These are phyloP conservation scores for Polyommatus iphigenia DNA, from an alignment of 2,888 invertebrate species.

Conservation along the genomic window DNA sequence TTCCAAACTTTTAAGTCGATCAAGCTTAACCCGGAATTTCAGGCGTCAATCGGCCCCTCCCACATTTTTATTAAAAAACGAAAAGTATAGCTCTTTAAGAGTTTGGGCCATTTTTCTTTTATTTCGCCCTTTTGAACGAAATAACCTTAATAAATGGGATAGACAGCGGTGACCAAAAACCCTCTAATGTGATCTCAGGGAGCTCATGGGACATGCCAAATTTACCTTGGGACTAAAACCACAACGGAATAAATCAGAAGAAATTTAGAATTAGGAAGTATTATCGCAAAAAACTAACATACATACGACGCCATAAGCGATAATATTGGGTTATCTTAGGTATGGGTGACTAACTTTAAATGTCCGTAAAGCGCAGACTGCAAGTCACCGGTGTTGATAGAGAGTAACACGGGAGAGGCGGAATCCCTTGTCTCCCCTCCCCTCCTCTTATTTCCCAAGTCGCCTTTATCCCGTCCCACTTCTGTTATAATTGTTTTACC, in stretches of 20 bases:
- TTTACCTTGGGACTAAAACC: too few relatives aligned
- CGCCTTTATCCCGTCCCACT: background rate
- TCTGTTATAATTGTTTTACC: background rate
- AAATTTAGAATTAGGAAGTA: too few relatives aligned
- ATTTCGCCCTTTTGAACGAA: background rate
- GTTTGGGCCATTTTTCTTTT: background rate
- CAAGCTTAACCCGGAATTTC: slow-evolving; percentile 9
- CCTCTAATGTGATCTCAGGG: too few relatives aligned
- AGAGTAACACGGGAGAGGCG: slow-evolving; percentile 20
- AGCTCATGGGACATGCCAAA: too few relatives aligned
- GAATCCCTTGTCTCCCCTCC: background rate
- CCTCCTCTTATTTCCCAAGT: background rate
- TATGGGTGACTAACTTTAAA: background rate
- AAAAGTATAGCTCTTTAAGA: background rate
- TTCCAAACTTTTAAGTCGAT: slow-evolving; percentile 10
- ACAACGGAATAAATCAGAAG: too few relatives aligned
- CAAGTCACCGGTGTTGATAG: slow-evolving; percentile 23
- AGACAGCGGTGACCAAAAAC: too few relatives aligned
- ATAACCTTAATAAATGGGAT: too few relatives aligned
- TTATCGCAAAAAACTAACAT: too few relatives aligned
- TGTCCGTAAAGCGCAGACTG: background rate
- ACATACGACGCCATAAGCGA: too few relatives aligned
- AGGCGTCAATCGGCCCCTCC: background rate
- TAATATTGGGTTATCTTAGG: too few relatives aligned
- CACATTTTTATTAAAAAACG: background rate